Base-by-base conservation (phyloP, 1,140 invertebrate species). In the Megathymus violae region DNA sequence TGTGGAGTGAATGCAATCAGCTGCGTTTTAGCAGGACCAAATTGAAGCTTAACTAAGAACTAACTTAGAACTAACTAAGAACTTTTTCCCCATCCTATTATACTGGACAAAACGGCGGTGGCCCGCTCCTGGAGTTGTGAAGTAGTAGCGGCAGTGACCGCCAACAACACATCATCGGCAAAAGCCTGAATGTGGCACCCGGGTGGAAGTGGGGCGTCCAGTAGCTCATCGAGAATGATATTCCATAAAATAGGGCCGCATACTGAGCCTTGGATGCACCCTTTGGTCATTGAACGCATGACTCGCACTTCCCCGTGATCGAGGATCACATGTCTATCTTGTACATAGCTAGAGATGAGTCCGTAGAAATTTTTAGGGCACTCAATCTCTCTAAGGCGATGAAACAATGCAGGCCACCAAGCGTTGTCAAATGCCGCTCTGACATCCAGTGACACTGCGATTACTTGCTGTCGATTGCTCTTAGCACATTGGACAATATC, bases 371-470 rank as follows among this genome's bases (percentile, higher is more conserved):
- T 75, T 3, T 22, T 22, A 0, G 74, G 74, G 6, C 67, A 73
- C 1, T 58, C 31, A 0, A 46, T 52, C 1, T 64, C 6, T 25
- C 17, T 11, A 0, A 77, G 38, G 19, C 66, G 34, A 3, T 66
- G 16, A 1, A 69, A 31, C 0, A 74, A 7, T 0, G 61, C 59
- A 0, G 69, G 71, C 74, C 69, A 77, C 71, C 71, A 77, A 0
- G 69, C 71, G 10, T 76, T 59, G 14, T 77, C 66, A 22, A 71
- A 77, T 0, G 69, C 68, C 0, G 68, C 68, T 15, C 63, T 62
- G 6, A 77, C 74, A 10, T 77, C 74, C 0, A 77, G 41, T 2
- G 68, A 74, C 0, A 76, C 40, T 0, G 60, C 62, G 0, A 69
- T 6, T 0, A 62, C 61, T 0, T 46, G 62, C 1, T 59, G 10